Conservation (phyloP, 2,797 vertebrate genomes). For the Phrynocephalus vlangalii region DNA sequence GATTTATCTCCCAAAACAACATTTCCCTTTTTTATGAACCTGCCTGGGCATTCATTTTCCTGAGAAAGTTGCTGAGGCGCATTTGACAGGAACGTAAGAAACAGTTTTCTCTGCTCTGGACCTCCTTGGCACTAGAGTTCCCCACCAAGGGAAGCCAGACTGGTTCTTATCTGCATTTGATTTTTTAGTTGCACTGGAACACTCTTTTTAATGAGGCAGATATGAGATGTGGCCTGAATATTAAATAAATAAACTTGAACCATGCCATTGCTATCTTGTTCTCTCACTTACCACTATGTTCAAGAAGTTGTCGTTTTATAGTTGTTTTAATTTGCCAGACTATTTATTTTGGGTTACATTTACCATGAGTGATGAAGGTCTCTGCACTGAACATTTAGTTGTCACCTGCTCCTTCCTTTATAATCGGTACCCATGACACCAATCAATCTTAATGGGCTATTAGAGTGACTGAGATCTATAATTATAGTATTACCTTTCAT, state of each 20-base stretch:
- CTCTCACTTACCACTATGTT: fast-evolving
- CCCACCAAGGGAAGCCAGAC: not conserved
- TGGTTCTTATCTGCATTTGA: not conserved
- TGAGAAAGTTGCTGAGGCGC: not conserved
- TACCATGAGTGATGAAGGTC: conserved; percentile 49
- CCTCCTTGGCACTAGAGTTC: not conserved
- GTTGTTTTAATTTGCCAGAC: conserved; percentile 39
- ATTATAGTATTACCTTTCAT: conserved; percentile 81
- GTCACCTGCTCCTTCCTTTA: conserved; percentile 79
- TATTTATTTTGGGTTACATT: conserved; percentile 61
- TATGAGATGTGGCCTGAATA: not conserved
- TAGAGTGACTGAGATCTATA: conserved; percentile 78
- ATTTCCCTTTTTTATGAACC: not conserved
- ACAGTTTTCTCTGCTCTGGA: not conserved
- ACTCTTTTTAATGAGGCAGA: not conserved
- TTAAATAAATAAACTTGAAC: not conserved
- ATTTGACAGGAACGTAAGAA: not conserved
- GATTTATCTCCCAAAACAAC: not conserved
- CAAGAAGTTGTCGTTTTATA: conserved; percentile 11
- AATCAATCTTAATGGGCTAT: conserved; percentile 78
- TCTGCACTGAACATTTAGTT: conserved; percentile 63
- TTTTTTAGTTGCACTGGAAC: not conserved
- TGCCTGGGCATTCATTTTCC: not conserved
- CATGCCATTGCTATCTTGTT: not conserved
- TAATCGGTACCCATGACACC: conserved; percentile 73